Base-by-base conservation (phyloP, 2,888 invertebrate genomes). In the Chromoteleia sp. region DNA sequence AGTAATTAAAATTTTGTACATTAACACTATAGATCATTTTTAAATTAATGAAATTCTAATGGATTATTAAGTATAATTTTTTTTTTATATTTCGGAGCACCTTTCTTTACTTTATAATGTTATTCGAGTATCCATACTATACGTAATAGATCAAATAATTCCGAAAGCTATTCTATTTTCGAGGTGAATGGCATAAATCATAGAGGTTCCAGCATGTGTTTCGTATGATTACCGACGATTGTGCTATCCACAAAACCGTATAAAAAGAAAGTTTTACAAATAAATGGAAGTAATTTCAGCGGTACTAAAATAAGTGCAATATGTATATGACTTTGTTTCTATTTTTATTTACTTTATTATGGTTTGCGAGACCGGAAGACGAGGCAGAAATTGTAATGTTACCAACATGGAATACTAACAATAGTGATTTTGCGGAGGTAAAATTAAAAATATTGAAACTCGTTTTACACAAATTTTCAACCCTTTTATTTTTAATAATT, bases 181-280 rank as follows among this genome's bases (percentile, higher is more conserved):
- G 67, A 76, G 71, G 83, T 84, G 74, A 83, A 84, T 63, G 83
- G 73, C 82, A 74, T 63, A 59, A 52, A 68, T 43, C 43, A 87
- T 88, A 86, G 82, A 84, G 89, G 87, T 85, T 85, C 89, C 89
- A 88, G 89, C 86, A 89, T 87, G 78, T 84, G 83, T 50, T 78
- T 81, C 54, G 58, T 59, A 77, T 81, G 77, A 83, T 82, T 76
- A 59, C 17, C 30, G 1, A 36, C 5, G 67, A 48, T 68, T 67
- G 52, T 65, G 56, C 50, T 54, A 74, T 63, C 54, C 14, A 4
- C 29, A 36, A 48, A 29, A 54, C 54, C 19, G 56, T 80, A 84
- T 87, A 87, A 84, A 84, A 84, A 81, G 84, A 79, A 70, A 63
- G 56, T 77, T 65, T 59, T 19, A 67, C 74, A 58, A 59, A 75